Conservation (phyloP, 2,113 vertebrate species). For the Pipra filicauda region DNA sequence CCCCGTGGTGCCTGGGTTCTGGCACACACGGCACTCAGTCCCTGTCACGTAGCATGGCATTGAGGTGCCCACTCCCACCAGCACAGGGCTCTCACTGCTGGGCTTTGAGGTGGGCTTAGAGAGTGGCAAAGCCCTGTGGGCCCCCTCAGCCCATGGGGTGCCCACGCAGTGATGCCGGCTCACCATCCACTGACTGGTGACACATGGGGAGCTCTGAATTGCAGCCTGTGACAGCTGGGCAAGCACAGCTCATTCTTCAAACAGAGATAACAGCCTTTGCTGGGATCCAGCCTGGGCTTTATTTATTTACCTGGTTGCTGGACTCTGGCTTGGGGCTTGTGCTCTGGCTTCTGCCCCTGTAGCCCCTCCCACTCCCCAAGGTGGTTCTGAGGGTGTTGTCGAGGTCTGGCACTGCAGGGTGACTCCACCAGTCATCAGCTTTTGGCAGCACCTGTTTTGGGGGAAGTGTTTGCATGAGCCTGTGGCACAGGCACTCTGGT, state of each 20-base stretch:
- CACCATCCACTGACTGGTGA: background rate
- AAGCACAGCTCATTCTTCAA: background rate
- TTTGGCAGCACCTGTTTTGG: background rate
- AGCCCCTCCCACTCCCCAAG: background rate
- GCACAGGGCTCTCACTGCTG: background rate
- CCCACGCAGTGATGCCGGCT: fast-evolving
- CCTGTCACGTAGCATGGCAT: background rate
- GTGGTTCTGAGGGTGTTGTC: background rate
- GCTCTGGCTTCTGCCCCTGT: background rate
- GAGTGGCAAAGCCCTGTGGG: background rate
- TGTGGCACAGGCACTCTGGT: background rate
- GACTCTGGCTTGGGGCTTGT: background rate
- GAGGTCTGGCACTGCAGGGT: background rate
- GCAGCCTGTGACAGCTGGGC: background rate
- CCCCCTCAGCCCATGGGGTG: background rate
- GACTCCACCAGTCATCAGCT: fast-evolving
- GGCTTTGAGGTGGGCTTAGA: background rate
- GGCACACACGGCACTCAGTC: fast-evolving
- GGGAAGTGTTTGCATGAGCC: background rate
- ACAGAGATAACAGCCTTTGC: background rate
- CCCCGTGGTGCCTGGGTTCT: background rate
- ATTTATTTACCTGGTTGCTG: background rate
- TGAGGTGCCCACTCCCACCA: background rate
- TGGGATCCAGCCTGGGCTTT: background rate
- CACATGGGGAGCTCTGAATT: background rate